Conservation (phyloP, 2,113 vertebrate species). For the Leiothrix lutea region DNA sequence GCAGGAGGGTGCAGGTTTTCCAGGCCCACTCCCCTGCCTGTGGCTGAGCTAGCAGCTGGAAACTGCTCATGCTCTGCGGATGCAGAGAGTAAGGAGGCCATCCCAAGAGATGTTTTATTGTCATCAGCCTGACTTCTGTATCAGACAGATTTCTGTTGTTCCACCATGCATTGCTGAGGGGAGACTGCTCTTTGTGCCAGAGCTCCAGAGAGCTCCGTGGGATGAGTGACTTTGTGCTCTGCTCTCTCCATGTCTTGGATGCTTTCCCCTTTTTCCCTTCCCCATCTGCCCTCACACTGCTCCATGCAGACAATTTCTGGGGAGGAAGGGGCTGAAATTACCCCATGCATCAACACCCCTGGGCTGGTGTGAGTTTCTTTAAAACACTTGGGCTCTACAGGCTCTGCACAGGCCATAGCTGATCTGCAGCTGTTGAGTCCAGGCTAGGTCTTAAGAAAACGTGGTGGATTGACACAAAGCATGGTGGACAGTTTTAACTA, state of each 20-base stretch:
- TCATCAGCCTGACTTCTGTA: neutral
- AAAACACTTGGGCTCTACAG: neutral
- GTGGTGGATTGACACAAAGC: neutral
- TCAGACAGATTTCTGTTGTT: neutral
- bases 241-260: neutral
- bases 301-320: neutral
- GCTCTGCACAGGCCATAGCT: neutral
- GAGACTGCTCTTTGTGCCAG: neutral
- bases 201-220: neutral
- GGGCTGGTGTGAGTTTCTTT: neutral
- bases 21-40: neutral
- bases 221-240: neutral
- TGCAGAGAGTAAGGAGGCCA: neutral
- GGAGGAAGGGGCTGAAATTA: neutral
- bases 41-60: accelerated
- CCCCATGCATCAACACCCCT: neutral
- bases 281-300: accelerated
- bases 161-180: neutral
- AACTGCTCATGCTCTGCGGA: neutral
- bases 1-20: neutral
- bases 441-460: neutral
- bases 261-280: neutral
- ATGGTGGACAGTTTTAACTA: neutral
- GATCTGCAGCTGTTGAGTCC: neutral
- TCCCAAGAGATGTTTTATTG: neutral